These are phyloP conservation scores for Coenonympha glycerion DNA, from an alignment of 2,888 invertebrate species.

Conservation along the genomic window DNA sequence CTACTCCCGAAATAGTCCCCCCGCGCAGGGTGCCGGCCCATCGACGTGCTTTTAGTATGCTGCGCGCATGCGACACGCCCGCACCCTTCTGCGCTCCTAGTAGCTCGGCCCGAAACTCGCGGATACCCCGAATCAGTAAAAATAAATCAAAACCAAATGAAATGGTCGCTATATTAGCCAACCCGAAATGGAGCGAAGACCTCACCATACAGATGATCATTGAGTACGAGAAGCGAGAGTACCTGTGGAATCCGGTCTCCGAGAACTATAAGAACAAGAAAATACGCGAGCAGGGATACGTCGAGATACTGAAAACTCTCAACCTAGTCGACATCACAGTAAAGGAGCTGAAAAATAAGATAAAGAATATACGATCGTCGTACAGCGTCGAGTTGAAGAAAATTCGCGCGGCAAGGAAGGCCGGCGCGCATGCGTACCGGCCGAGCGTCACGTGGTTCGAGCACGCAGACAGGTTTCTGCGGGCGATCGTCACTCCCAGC, in stretches of 20 bases:
- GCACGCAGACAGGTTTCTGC: slow-evolving; percentile 75
- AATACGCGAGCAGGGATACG: slow-evolving; percentile 69
- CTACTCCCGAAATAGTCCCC: slow-evolving; percentile 74
- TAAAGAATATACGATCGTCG: slow-evolving; percentile 73
- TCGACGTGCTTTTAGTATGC: slow-evolving; percentile 77
- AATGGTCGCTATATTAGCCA: slow-evolving; percentile 71
- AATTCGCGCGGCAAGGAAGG: slow-evolving; percentile 73
- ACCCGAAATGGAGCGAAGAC: slow-evolving; percentile 74
- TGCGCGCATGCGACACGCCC: slow-evolving; percentile 76
- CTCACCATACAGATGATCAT: slow-evolving; percentile 72
- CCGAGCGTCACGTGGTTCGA: slow-evolving; percentile 76
- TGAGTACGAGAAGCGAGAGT: slow-evolving; percentile 71
- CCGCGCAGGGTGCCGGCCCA: slow-evolving; percentile 63
- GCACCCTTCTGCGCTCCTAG: slow-evolving; percentile 70
- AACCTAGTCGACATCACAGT: slow-evolving; percentile 68
- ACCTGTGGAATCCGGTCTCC: slow-evolving; percentile 70
- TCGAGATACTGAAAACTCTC: slow-evolving; percentile 67
- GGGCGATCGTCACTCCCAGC: slow-evolving; percentile 74
- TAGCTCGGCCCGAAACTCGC: slow-evolving; percentile 50
- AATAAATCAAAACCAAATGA: slow-evolving; percentile 44
- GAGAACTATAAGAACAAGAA: slow-evolving; percentile 73
- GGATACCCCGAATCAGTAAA: slow-evolving; percentile 41
- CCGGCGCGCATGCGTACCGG: slow-evolving; percentile 74
- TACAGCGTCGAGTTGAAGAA: slow-evolving; percentile 74
- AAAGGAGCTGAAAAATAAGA: slow-evolving; percentile 73